Percentiles rank a stretch among this genome's conserved stretches.
Evolutionary conservation across 1,140 invertebrate genomes (phyloP).

Genomic region (Steinernema khuongi): DNA sequence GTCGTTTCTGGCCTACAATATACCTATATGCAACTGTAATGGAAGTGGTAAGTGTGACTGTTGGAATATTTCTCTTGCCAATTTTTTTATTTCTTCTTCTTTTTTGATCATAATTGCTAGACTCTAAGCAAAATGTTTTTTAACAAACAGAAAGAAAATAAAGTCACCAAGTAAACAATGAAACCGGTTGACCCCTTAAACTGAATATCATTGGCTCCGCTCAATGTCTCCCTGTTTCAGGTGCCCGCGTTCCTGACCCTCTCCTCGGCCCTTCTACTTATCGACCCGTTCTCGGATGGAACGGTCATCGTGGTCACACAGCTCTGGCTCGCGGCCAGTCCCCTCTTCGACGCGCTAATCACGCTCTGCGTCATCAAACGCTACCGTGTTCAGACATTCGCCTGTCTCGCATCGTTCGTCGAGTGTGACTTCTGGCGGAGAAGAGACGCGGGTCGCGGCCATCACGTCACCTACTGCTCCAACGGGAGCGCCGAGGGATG

Average conservation of each 20-base stretch:
- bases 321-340: constrained; percentile 43
- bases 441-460: background rate
- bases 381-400: constrained; percentile 26
- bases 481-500: background rate
- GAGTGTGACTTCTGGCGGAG: background rate
- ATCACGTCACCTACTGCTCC: background rate
- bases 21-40: too few species aligned
- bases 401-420: constrained; percentile 1
- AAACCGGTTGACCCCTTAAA: too few species aligned
- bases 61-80: too few species aligned
- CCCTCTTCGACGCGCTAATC: constrained; percentile 43
- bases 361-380: constrained; percentile 49
- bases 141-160: too few species aligned
- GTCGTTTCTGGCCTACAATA: too few species aligned
- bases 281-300: constrained; percentile 39
- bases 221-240: too few species aligned
- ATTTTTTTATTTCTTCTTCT: too few species aligned
- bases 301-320: constrained; percentile 45
- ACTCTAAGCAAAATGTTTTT: too few species aligned
- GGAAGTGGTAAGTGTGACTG: too few species aligned
- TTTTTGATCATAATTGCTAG: too few species aligned
- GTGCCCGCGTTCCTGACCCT: constrained; percentile 47
- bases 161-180: too few species aligned
- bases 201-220: too few species aligned
- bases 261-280: constrained; percentile 41